Base-by-base conservation (phyloP, 1,140 invertebrate genomes). In the Meteorus sp. region DNA sequence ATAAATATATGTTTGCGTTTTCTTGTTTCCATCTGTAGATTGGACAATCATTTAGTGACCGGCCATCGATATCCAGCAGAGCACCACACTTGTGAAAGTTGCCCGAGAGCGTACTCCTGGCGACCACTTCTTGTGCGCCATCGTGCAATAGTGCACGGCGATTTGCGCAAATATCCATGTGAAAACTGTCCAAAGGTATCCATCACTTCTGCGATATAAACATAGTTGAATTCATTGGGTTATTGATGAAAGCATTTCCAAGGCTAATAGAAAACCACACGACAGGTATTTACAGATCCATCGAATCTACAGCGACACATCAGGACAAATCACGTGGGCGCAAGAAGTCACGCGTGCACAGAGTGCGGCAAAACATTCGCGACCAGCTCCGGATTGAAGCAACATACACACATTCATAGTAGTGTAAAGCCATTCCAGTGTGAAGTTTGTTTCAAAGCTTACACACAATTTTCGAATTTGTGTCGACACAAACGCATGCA, bases 401-500 rank as follows among this genome's bases (percentile, higher is more conserved):
- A 99, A 77, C 98, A 99, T 82, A 96, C 94, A 20, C 97, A 99
- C 81, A 99, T 99, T 61, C 98, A 99, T 83, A 97, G 93, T 67
- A 96, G 92, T 69, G 89, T 98, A 43, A 99, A 99, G 79, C 98
- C 97, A 2, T 99, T 99, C 78, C 90, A 92, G 82, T 97, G 94
- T 77, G 92, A 95, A 76, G 93, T 95, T 47, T 93, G 90, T 79
- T 88, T 87, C 67, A 93, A 93, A 82, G 88, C 95, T 1, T 99
- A 99, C 82, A 99, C 98, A 0, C 98, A 99, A 81, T 99, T 99
- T 78, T 99, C 97, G 9, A 99, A 99, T 77, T 83, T 99, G 65
- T 99, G 98, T 74, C 89, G 98, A 15, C 98, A 99, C 81, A 98
- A 97, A 74, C 92, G 97, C 60, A 98, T 99, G 94, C 98, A 99